Evolutionary conservation across 2,888 invertebrate species (phyloP), one percentile per base, ranked within the genome.

Genomic region (Cantharis flavilabris): DNA sequence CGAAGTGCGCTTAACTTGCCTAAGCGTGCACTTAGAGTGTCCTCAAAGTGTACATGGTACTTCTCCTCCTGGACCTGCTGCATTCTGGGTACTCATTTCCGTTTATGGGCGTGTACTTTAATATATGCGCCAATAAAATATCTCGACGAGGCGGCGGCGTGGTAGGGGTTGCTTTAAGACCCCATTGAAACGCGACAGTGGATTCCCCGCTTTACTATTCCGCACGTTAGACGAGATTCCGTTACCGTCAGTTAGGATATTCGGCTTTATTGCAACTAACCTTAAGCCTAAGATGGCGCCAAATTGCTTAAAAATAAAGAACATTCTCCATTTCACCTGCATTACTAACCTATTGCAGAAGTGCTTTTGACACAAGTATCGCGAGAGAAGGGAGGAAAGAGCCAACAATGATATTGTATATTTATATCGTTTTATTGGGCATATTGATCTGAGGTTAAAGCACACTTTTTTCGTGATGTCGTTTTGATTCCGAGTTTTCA

Each of bases 1-100:
- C 88, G 86, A 88, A 89, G 89, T 87, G 88, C 88, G 89, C 89
- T 89, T 89, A 89, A 89, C 89, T 88, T 87, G 88, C 88, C 88
- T 88, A 88, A 88, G 88, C 88, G 88, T 88, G 86, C 88, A 87
- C 88, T 86, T 88, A 88, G 87, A 88, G 88, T 88, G 88, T 87
- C 87, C 88, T 88, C 88, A 86, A 88, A 88, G 87, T 86, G 88
- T 88, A 88, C 88, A 88, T 88, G 88, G 88, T 87, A 88, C 88
- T 88, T 87, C 87, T 86, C 84, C 65, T 84, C 81, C 83, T 82
- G 84, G 85, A 84, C 85, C 87, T 84, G 85, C 85, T 87, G 87
- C 87, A 87, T 87, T 86, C 87, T 86, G 86, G 87, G 87, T 85
- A 86, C 87, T 87, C 87, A 84, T 86, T 83, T 81, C 81, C 83